These are phyloP conservation scores for Hypolimnas misippus DNA, from an alignment of 2,888 invertebrate genomes.

Conservation along the genomic window DNA sequence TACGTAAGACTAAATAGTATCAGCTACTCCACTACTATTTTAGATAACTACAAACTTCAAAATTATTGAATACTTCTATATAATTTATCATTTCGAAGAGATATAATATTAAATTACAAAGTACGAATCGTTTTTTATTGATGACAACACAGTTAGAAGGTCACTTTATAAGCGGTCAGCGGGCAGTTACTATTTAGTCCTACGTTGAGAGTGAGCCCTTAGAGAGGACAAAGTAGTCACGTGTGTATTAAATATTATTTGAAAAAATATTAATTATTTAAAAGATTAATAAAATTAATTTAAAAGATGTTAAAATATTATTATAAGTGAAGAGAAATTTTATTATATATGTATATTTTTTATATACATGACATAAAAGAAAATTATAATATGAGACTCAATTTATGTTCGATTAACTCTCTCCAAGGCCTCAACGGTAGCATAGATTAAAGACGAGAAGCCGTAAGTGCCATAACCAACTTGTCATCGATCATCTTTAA, in stretches of 20 bases:
- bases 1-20: slow-evolving; percentile 39
- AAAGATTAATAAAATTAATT: neutral
- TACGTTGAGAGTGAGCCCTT: slow-evolving; percentile 19
- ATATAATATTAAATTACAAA: neutral
- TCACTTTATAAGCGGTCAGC: slow-evolving; percentile 27
- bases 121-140: neutral
- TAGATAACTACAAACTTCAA: neutral
- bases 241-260: no score
- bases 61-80: neutral
- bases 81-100: neutral
- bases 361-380: neutral
- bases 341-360: no score
- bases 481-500: slow-evolving; percentile 21
- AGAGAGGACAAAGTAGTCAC: neutral
- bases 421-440: slow-evolving; percentile 15
- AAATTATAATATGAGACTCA: neutral
- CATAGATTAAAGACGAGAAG: slow-evolving; percentile 21
- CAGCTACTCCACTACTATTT: slow-evolving; percentile 19
- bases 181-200: slow-evolving; percentile 39
- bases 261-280: no score
- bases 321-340: no score
- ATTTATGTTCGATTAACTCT: neutral
- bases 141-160: slow-evolving; percentile 34
- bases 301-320: neutral
- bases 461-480: neutral